Conservation (phyloP, 2,113 vertebrate species). For the Oreochromis tanganicae region DNA sequence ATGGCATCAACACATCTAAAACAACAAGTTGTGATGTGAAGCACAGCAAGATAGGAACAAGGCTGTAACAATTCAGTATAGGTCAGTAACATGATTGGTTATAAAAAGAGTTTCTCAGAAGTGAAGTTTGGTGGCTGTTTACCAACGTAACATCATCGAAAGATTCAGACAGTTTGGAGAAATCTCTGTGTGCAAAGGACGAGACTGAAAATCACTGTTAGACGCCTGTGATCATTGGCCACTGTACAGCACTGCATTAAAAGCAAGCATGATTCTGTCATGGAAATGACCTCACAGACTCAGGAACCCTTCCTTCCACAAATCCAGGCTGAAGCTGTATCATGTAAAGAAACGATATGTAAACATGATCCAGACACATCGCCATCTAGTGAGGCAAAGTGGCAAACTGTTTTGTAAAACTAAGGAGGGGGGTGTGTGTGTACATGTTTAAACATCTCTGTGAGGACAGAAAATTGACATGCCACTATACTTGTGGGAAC, state of each 20-base stretch:
- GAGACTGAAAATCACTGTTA: background rate
- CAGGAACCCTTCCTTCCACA: background rate
- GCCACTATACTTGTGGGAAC: background rate
- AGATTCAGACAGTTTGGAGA: background rate
- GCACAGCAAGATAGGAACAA: background rate
- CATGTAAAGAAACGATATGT: background rate
- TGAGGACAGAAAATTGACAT: background rate
- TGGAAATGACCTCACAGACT: background rate
- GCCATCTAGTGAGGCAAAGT: background rate
- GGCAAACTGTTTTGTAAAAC: background rate
- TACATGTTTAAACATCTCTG: background rate
- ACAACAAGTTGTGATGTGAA: background rate
- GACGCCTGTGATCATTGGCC: background rate
- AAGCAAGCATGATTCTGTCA: background rate
- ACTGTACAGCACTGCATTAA: background rate
- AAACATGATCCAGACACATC: background rate
- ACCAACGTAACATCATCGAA: background rate
- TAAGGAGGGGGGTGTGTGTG: background rate
- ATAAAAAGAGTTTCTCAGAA: background rate
- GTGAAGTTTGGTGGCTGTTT: background rate
- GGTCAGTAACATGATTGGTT: background rate
- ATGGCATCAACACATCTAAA: background rate
- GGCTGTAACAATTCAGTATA: background rate
- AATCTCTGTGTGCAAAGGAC: background rate
- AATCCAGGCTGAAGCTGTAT: background rate